Evolutionary conservation across 1,140 invertebrate species (phyloP).

Genomic region (Carposina sasakii): DNA sequence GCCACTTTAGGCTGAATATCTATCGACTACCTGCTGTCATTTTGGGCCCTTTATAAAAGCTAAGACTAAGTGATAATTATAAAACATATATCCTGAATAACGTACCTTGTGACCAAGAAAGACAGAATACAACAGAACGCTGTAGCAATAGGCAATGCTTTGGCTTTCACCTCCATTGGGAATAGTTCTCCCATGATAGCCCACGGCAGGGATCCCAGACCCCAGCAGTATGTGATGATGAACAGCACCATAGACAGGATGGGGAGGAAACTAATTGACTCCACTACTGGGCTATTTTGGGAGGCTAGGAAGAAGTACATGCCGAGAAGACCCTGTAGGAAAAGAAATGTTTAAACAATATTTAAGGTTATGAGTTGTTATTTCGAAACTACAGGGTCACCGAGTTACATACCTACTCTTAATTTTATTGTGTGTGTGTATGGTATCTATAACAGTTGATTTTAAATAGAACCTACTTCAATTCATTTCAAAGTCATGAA

Average conservation of each 20-base stretch:
- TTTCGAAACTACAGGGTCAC: no score
- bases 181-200: conserved; percentile 86
- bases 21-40: no score
- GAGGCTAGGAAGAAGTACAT: conserved; percentile 73
- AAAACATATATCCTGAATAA: neutral
- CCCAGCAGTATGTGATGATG: conserved; percentile 75
- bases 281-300: conserved; percentile 47
- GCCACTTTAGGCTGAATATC: no score
- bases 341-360: conserved; percentile 48
- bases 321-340: conserved; percentile 62
- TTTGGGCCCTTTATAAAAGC: no score
- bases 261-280: conserved; percentile 73
- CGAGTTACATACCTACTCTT: no score
- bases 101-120: conserved; percentile 81
- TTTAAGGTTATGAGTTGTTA: no score
- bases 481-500: no score
- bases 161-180: conserved; percentile 78
- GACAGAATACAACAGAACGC: conserved; percentile 82
- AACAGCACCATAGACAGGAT: conserved; percentile 74
- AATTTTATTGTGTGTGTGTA: no score
- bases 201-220: conserved; percentile 86
- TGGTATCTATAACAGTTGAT: no score
- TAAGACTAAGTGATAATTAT: no score
- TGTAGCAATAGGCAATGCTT: conserved; percentile 79
- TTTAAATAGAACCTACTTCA: no score